phyloP scores from a whole-genome alignment of 2,797 vertebrate species.

The Luscinia megarhynchos region DNA sequence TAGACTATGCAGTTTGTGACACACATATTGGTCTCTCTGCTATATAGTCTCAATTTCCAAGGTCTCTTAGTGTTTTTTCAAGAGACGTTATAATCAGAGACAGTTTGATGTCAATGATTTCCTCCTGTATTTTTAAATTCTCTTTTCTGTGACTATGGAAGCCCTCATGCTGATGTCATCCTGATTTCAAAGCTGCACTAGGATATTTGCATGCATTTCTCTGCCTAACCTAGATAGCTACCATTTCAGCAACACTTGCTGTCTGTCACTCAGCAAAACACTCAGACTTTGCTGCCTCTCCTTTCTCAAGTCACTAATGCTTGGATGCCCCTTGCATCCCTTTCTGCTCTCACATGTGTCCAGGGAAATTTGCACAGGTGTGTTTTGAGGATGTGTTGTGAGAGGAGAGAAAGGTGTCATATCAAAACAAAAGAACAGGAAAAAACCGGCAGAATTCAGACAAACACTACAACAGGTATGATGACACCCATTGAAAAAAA shows the following conservation, averaged over 20 bases:
- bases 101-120: neutral
- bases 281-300: neutral
- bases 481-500: neutral
- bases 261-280: neutral
- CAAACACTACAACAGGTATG: conserved; percentile 3
- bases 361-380: neutral
- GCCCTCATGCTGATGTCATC: neutral
- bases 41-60: neutral
- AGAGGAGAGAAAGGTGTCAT: neutral
- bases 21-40: neutral
- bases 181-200: neutral
- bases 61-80: neutral
- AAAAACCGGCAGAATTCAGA: neutral
- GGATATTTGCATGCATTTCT: neutral
- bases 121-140: neutral
- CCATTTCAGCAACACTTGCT: neutral
- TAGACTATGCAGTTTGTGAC: neutral
- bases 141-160: neutral
- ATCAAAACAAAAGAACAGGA: neutral
- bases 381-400: neutral
- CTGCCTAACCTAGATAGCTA: neutral
- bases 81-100: neutral
- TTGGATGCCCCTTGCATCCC: neutral
- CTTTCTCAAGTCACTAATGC: neutral
- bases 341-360: neutral